Evolutionary conservation across 2,888 invertebrate species (phyloP).

Genomic region (Tricholauxania praeusta): DNA sequence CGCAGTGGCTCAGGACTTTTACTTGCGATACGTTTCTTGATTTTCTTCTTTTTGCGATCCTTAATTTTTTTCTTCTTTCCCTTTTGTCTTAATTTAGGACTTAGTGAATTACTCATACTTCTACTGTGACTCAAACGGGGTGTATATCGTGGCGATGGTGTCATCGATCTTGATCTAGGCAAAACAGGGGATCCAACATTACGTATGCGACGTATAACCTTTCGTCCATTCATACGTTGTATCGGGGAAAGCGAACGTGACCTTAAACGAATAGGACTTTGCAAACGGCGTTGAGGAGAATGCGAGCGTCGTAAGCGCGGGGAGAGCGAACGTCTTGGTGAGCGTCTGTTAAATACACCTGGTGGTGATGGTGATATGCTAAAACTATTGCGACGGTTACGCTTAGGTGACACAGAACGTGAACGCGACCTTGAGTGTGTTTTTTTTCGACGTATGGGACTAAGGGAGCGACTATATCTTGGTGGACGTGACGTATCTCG

Average conservation of each 20-base stretch:
- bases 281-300: conserved; percentile 47
- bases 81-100: conserved; percentile 51
- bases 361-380: conserved; percentile 64
- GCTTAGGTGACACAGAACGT: conserved; percentile 47
- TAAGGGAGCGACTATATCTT: conserved; percentile 52
- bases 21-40: conserved; percentile 54
- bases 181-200: conserved; percentile 39
- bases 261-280: conserved; percentile 54
- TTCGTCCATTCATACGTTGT: conserved; percentile 54
- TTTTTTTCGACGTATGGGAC: conserved; percentile 52
- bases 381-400: conserved; percentile 57
- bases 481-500: conserved; percentile 74
- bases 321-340: conserved; percentile 43
- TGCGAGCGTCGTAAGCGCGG: conserved; percentile 51
- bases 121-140: conserved; percentile 60
- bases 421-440: conserved; percentile 49
- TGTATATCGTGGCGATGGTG: conserved; percentile 59
- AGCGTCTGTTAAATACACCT: conserved; percentile 30
- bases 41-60: conserved; percentile 59
- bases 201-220: conserved; percentile 44
- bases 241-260: conserved; percentile 60
- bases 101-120: conserved; percentile 53
- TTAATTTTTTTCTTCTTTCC: conserved; percentile 59
- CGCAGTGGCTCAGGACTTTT: conserved; percentile 55
- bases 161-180: conserved; percentile 42